These are phyloP conservation scores for Chymomyza costata DNA, from an alignment of 1,140 invertebrate genomes.

Conservation along the genomic window DNA sequence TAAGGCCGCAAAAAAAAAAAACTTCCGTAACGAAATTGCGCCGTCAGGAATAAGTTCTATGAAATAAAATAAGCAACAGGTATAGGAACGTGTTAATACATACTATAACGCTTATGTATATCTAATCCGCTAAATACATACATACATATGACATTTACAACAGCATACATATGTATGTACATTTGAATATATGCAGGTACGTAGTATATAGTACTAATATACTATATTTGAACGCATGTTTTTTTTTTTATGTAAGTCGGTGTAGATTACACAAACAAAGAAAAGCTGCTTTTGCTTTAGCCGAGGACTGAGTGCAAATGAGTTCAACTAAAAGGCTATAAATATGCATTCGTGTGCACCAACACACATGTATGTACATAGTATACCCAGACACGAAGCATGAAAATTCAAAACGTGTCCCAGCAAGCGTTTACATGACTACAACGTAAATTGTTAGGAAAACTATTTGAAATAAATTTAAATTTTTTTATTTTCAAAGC, in stretches of 20 bases:
- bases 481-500: constrained; percentile 58
- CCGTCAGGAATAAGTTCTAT: too few species aligned
- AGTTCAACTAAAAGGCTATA: constrained; percentile 4
- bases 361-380: not conserved
- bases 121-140: not conserved
- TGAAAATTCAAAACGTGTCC: too few species aligned
- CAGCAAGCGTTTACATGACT: too few species aligned
- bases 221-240: not conserved
- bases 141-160: too few species aligned
- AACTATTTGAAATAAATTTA: not conserved
- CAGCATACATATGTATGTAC: not conserved
- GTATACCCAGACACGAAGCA: too few species aligned
- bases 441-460: too few species aligned
- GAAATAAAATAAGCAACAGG: too few species aligned
- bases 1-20: too few species aligned
- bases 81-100: too few species aligned
- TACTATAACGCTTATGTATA: too few species aligned
- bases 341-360: not conserved
- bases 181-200: not conserved
- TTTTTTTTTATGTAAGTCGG: not conserved
- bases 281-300: not conserved
- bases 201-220: too few species aligned
- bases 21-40: too few species aligned
- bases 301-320: constrained; percentile 2
- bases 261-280: not conserved